Evolutionary conservation across 2,113 vertebrate genomes (phyloP).

Genomic region (Grammatotria lemairii): DNA sequence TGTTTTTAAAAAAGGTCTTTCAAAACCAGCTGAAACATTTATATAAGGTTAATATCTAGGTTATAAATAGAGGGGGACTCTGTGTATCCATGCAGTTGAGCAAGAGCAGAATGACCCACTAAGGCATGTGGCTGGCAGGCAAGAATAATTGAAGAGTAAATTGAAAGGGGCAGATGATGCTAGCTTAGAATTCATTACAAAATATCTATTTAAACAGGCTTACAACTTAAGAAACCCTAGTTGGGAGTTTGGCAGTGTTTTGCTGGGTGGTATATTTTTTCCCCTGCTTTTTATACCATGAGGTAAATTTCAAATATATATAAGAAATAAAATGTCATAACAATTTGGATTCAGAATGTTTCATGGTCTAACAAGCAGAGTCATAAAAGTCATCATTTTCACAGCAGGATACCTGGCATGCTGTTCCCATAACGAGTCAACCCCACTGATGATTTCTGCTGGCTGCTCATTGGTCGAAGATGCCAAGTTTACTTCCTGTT

Average conservation of each 20-base stretch:
- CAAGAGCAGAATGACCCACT: not conserved
- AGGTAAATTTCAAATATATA: not conserved
- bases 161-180: not conserved
- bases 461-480: slow-evolving; percentile 36
- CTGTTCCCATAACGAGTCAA: slow-evolving; percentile 53
- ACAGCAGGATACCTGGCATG: slow-evolving; percentile 53
- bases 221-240: not conserved
- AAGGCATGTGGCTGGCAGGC: not conserved
- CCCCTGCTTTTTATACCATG: not conserved
- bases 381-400: not conserved
- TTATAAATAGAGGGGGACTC: not conserved
- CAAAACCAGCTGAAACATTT: not conserved
- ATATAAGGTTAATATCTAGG: not conserved
- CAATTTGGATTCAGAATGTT: not conserved
- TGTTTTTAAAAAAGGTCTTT: not conserved
- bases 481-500: slow-evolving; percentile 25
- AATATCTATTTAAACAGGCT: not conserved
- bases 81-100: not conserved
- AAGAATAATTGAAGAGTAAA: not conserved
- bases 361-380: not conserved
- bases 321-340: not conserved
- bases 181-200: not conserved
- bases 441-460: slow-evolving; percentile 24
- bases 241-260: not conserved
- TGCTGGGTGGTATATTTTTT: not conserved